These are phyloP conservation scores for Elephantulus edwardii DNA, from an alignment of 2,113 vertebrate species.

Conservation along the genomic window DNA sequence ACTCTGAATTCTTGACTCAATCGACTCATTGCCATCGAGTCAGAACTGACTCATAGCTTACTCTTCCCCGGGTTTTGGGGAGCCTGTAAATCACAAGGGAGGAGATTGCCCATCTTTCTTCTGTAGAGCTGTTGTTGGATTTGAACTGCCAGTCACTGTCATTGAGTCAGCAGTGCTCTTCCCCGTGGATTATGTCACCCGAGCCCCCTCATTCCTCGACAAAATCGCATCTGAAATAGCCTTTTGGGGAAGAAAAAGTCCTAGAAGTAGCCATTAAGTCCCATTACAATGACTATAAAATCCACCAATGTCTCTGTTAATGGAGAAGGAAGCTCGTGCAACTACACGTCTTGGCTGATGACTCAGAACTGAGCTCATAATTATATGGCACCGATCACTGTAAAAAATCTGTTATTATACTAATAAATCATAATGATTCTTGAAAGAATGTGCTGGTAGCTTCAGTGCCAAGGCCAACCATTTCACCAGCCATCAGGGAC, in stretches of 20 bases:
- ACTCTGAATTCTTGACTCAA: neutral
- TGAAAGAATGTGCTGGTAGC: neutral
- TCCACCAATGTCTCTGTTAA: neutral
- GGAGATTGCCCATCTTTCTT: too few species aligned
- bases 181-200: too few species aligned
- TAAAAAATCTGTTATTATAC: conserved; percentile 50
- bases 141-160: too few species aligned
- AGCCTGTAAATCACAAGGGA: too few species aligned
- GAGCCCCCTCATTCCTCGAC: neutral
- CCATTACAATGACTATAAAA: neutral
- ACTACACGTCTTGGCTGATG: neutral
- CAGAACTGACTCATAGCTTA: too few species aligned
- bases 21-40: too few species aligned
- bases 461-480: rapidly evolving
- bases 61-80: too few species aligned
- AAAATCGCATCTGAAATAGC: neutral
- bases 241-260: neutral
- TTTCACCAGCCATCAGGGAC: neutral
- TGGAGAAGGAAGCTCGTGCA: conserved; percentile 17
- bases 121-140: too few species aligned
- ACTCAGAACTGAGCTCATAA: neutral
- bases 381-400: conserved; percentile 30
- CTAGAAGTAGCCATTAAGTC: neutral
- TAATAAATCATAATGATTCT: neutral
- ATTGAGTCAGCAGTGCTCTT: too few species aligned